Evolutionary conservation across 2,113 vertebrate genomes (phyloP), one percentile per base, ranked within the genome.

Genomic region (Arizona elegans): DNA sequence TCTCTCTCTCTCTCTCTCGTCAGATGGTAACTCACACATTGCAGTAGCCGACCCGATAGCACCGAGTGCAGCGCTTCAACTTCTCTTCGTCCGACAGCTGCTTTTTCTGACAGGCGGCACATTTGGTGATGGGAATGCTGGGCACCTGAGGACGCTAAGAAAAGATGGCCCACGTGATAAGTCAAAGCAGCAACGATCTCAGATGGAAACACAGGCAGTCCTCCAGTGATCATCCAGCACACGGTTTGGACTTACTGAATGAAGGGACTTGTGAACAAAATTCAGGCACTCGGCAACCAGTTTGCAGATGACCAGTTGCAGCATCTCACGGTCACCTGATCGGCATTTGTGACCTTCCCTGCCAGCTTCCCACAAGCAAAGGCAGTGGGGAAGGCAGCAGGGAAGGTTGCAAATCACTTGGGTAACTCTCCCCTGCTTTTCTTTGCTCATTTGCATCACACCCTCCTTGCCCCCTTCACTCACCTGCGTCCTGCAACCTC

Each of bases 31-130:
- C 99, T 99, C 96, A 99, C 99, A 99, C 99, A 47, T 99, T 99
- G 97, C 99, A 99, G 97, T 99, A 99, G 96, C 99, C 99, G 2
- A 99, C 99, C 0, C 99, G 98, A 95, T 99, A 99, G 97, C 99
- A 99, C 91, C 99, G 98, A 47, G 98, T 99, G 96, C 99, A 99
- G 3, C 99, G 98, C 95, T 97, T 98, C 96, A 99, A 97, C 95
- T 99, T 99, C 96, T 99, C 99, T 1, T 99, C 99, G 47, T 99
- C 99, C 0, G 98, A 97, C 93, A 98, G 96, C 24, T 99, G 99
- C 89, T 99, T 98, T 97, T 99, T 99, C 96, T 99, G 98, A 96
- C 99, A 99, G 94, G 99, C 98, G 0, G 99, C 98, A 91, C 99
- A 99, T 97, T 99, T 99, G 89, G 98, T 98, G 2, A 99, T 98